Evolutionary conservation across 2,113 vertebrate genomes (phyloP).

Genomic region (Hemicordylus capensis): DNA sequence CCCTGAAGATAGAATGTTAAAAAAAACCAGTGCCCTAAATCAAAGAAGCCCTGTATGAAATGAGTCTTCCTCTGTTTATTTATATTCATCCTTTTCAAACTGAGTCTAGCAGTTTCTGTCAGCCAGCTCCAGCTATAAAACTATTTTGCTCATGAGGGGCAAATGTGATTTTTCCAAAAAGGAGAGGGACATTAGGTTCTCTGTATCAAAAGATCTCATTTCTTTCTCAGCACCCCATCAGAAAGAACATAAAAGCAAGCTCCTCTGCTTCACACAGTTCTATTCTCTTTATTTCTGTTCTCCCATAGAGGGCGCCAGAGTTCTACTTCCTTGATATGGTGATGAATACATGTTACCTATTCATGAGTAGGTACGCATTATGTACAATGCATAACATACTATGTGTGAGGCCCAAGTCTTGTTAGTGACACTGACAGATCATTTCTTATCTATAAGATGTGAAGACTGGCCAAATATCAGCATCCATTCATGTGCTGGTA

Average conservation of each 20-base stretch:
- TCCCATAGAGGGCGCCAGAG: conserved; percentile 26
- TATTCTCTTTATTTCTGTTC: not conserved
- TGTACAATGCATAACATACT: not conserved
- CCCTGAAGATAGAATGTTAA: not conserved
- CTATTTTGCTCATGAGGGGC: not conserved
- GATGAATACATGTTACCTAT: not conserved
- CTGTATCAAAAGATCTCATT: not conserved
- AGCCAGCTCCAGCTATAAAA: not conserved
- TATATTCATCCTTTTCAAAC: not conserved
- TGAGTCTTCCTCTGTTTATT: not conserved
- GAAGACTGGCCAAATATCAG: conserved; percentile 53
- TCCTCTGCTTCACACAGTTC: not conserved
- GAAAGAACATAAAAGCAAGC: not conserved
- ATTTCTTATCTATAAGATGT: conserved; percentile 58
- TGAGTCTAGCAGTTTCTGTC: not conserved
- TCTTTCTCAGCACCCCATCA: no score
- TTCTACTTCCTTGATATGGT: conserved; percentile 1
- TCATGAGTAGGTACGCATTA: not conserved
- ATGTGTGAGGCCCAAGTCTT: conserved; percentile 32
- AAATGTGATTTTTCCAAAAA: not conserved
- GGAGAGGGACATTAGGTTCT: not conserved
- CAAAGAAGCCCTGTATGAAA: not conserved
- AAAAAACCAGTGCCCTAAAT: not conserved
- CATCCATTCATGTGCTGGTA: conserved; percentile 8
- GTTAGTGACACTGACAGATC: conserved; percentile 40